Conservation (phyloP, 2,113 vertebrate species). For the Heterocephalus glaber region DNA sequence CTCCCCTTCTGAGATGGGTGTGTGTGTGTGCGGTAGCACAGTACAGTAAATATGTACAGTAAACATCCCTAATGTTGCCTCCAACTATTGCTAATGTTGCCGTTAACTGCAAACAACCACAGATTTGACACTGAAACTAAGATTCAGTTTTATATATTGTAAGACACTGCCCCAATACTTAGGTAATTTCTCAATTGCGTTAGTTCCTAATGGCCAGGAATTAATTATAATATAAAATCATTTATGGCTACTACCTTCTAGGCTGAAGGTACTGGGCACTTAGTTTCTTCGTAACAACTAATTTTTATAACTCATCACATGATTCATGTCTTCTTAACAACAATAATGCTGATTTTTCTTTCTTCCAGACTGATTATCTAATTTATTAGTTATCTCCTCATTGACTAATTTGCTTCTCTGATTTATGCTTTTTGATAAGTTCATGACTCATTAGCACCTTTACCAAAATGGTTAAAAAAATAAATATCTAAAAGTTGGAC, state of each 20-base stretch:
- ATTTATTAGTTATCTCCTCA: background rate
- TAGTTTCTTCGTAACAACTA: background rate
- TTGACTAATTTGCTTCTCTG: background rate
- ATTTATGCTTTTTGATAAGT: background rate
- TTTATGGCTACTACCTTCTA: background rate
- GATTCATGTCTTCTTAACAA: background rate
- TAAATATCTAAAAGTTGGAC: constrained; percentile 14
- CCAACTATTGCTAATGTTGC: background rate
- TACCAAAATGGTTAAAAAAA: background rate
- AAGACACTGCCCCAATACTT: background rate
- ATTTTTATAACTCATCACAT: background rate
- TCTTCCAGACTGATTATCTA: background rate
- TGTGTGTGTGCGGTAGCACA: background rate
- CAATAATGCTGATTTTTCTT: background rate
- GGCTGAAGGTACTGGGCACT: background rate
- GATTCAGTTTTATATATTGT: background rate
- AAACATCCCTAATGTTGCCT: background rate
- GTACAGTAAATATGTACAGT: too few species aligned
- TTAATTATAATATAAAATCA: background rate
- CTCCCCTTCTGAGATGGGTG: background rate
- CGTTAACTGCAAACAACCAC: background rate
- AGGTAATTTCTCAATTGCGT: constrained; percentile 29
- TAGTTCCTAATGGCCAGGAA: background rate
- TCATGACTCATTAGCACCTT: background rate
- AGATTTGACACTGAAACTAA: constrained; percentile 21